Base-by-base conservation (phyloP, 2,797 vertebrate genomes). In the Pangasius macronema region DNA sequence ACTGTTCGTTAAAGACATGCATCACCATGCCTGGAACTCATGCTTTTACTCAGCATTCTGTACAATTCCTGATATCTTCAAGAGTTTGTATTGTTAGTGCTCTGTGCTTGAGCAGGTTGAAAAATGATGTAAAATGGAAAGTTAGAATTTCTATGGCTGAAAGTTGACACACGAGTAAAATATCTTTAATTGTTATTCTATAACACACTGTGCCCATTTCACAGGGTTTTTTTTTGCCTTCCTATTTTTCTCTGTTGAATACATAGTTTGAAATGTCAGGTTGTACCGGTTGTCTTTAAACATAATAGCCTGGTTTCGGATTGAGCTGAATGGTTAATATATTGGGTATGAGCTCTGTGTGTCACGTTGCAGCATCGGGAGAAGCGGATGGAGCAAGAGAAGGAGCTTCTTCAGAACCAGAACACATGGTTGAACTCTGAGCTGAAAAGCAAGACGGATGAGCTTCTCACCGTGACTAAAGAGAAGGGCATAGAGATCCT, bases 341-440 rank as follows among this genome's bases (percentile, higher is more conserved):
- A 70, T 36, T 70, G 3, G 6, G 39, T 10, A 18, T 65, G 3
- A 53, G 42, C 7, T 59, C 3, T 63, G 61, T 53, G 79, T 82
- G 8, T 79, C 9, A 2, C 83, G n/a, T 33, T 61, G 30, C 84
- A 99, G 98, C 95, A 97, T 92, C 95, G 97, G 53, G 98, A 99
- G 92, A 99, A 97, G 89, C 96, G 97, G 3, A 94, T 98, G 94
- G 96, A 97, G 85, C 98, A 99, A 92, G 98, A 99, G 90, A 99
- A 97, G 39, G 97, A 98, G 89, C 93, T 99, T 9, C 93, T 98
- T 0, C 97, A 97, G 91, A 97, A 93, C 90, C 97, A 98, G 72
- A 97, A 96, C 8, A 94, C 95, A 0, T 99, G 98, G 98, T 90
- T 99, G 85, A 96, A 95, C 27, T 39, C 95, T 0, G 96, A 99